A percentile compares a stretch with the other conserved stretches of the same genome.
These are phyloP conservation scores for Apostichopus leukothele DNA, from an alignment of 53 echinoderm and acorn worm species.

Conservation along the genomic window DNA sequence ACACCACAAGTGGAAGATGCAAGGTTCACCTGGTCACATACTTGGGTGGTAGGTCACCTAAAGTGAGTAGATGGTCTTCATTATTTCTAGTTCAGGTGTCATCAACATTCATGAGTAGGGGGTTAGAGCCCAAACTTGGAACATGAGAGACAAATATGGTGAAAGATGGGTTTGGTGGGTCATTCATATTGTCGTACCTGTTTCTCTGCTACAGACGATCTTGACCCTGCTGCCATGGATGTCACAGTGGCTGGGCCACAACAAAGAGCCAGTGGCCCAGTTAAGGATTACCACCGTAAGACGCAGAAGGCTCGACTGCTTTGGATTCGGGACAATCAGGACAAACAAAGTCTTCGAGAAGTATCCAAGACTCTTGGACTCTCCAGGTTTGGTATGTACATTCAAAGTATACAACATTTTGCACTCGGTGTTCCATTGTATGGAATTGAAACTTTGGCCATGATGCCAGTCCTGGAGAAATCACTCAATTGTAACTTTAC, in stretches of 20 bases:
- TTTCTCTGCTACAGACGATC: constrained; percentile 14
- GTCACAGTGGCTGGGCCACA: constrained; percentile 40
- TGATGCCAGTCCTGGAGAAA: background rate
- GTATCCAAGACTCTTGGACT: constrained; percentile 43
- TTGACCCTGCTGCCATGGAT: constrained; percentile 31
- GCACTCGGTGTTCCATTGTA: constrained; percentile 4
- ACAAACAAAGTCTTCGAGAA: constrained; percentile 22
- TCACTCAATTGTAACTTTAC: background rate
- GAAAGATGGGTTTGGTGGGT: constrained; percentile 1
- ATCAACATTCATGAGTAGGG: no score
- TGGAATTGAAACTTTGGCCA: constrained; percentile 7
- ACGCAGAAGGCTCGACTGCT: background rate
- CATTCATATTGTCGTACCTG: constrained; percentile 6
- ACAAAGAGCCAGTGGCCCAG: constrained; percentile 47
- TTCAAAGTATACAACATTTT: constrained; percentile 7
- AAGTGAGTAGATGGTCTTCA: no score
- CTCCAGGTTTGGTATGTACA: constrained; percentile 50
- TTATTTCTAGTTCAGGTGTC: no score
- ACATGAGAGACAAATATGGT: background rate
- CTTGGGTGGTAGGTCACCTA: no score
- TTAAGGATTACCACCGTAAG: constrained; percentile 41
- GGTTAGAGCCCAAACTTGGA: no score
- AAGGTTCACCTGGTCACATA: no score
- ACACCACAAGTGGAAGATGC: no score
- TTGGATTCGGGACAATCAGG: constrained; percentile 34